A percentile compares a stretch with the other conserved stretches of the same genome.
phyloP scores from a whole-genome alignment of 2,797 vertebrate genomes.

The Cyclopterus lumpus region DNA sequence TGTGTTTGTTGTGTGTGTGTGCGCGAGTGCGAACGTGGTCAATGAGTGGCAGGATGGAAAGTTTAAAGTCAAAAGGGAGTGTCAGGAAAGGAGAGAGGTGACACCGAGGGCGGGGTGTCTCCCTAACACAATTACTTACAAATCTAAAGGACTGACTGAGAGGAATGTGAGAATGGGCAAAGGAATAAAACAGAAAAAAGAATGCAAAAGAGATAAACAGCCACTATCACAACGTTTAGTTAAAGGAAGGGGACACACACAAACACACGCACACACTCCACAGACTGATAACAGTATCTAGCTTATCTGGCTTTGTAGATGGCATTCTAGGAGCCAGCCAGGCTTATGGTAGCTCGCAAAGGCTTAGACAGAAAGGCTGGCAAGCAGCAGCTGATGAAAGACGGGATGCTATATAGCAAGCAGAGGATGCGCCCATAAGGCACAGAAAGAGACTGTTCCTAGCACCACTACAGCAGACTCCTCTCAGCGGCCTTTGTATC shows the following conservation, averaged over 20 bases:
- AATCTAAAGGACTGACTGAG: conserved; percentile 64
- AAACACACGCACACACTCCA: conserved; percentile 27
- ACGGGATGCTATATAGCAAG: conserved; percentile 55
- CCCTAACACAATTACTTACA: conserved; percentile 71
- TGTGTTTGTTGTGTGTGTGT: conserved; percentile 9
- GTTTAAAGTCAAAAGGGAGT: conserved; percentile 49
- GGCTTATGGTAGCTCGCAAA: conserved; percentile 66
- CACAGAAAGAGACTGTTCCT: conserved; percentile 52
- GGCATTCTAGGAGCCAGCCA: conserved; percentile 61
- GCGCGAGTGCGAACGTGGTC: conserved; percentile 33
- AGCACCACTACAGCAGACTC: conserved; percentile 50
- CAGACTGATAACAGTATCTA: conserved; percentile 60
- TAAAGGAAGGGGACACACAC: conserved; percentile 45
- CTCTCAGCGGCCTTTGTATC: conserved; percentile 62
- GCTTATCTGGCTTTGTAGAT: conserved; percentile 70
- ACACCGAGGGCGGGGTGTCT: conserved; percentile 83
- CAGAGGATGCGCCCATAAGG: conserved; percentile 62
- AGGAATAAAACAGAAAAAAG: conserved; percentile 35
- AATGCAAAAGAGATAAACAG: conserved; percentile 19
- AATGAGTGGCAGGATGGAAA: conserved; percentile 45
- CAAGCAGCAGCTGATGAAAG: conserved; percentile 66
- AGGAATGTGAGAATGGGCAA: conserved; percentile 44
- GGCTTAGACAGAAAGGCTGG: conserved; percentile 65
- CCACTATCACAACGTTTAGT: conserved; percentile 32
- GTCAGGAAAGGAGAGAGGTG: conserved; percentile 64